phyloP scores from a whole-genome alignment of 2,888 invertebrate species.

The Hedya salicella region DNA sequence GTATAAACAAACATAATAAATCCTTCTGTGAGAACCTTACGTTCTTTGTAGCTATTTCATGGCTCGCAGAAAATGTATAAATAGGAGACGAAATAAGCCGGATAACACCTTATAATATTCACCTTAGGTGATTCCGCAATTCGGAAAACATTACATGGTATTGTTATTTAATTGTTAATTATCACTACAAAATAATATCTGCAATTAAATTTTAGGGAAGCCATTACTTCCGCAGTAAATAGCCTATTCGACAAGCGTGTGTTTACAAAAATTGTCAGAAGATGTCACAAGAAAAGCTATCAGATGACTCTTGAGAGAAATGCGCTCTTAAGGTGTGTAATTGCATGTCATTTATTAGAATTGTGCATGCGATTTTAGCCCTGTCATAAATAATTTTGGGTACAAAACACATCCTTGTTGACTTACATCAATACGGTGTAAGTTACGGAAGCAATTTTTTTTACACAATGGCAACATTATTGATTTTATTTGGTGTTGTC shows the following conservation, averaged over 20 bases:
- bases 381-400: constrained; percentile 53
- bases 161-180: constrained; percentile 62
- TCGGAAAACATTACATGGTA: constrained; percentile 54
- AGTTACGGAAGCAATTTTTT: constrained; percentile 63
- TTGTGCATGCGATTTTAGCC: constrained; percentile 52
- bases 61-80: constrained; percentile 67
- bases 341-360: constrained; percentile 59
- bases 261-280: constrained; percentile 84
- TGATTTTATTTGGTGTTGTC: constrained; percentile 67
- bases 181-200: constrained; percentile 67
- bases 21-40: constrained; percentile 39
- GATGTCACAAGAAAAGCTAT: constrained; percentile 67
- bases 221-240: constrained; percentile 86
- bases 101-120: constrained; percentile 65
- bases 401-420: constrained; percentile 70
- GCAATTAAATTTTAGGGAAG: constrained; percentile 85
- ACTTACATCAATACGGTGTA: constrained; percentile 62
- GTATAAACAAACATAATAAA: constrained; percentile 38
- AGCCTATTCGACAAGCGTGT: constrained; percentile 84
- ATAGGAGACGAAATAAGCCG: constrained; percentile 66
- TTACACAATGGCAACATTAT: constrained; percentile 77
- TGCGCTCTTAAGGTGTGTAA: constrained; percentile 63
- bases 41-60: constrained; percentile 73
- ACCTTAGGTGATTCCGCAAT: constrained; percentile 58
- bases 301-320: constrained; percentile 59